These are phyloP conservation scores for Microhierax caerulescens DNA, from an alignment of 2,797 vertebrate genomes.

Conservation along the genomic window DNA sequence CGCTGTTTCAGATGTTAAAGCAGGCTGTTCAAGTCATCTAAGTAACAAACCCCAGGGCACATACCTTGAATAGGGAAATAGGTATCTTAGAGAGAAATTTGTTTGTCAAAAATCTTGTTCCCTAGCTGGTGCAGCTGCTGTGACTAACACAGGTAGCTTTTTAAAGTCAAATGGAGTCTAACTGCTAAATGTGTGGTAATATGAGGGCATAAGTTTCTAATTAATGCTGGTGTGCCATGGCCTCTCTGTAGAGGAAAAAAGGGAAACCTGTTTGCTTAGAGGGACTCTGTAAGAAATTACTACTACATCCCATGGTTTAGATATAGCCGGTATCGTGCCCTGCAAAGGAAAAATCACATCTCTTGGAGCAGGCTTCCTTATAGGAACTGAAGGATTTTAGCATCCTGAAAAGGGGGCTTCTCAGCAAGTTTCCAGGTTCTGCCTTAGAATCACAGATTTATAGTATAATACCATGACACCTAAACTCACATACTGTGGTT, in stretches of 20 bases:
- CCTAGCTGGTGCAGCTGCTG: neutral
- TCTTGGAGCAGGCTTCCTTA: neutral
- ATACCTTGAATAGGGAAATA: neutral
- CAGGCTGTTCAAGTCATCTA: neutral
- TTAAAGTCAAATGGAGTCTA: neutral
- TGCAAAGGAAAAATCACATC: rapidly evolving
- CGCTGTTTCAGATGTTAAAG: neutral
- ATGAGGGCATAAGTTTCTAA: neutral
- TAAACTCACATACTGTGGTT: neutral
- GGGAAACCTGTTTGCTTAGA: neutral
- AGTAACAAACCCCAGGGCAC: neutral
- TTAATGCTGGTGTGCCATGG: neutral
- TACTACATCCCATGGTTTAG: neutral
- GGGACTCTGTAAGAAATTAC: neutral
- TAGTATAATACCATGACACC: neutral
- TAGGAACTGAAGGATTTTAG: neutral
- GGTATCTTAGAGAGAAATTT: neutral
- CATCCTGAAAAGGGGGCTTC: neutral
- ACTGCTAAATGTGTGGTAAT: neutral
- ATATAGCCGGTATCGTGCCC: neutral
- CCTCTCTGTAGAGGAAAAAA: neutral
- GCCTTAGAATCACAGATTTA: neutral
- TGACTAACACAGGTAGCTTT: neutral
- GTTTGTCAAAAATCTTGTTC: neutral
- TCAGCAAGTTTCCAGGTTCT: neutral